Evolutionary conservation across 2,797 vertebrate genomes (phyloP).

Genomic region (Setipinna tenuifilis): DNA sequence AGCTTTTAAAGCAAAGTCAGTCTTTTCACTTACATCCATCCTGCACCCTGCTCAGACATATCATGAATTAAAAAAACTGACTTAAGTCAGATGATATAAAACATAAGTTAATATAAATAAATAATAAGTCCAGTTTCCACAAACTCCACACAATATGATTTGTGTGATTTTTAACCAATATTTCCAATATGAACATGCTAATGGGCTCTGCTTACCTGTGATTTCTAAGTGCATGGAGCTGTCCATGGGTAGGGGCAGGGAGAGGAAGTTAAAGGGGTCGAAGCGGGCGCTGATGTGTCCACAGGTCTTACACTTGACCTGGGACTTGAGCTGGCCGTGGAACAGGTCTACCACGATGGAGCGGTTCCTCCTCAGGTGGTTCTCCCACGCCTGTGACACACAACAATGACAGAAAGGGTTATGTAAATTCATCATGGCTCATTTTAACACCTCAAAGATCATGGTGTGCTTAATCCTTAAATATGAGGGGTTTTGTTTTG

Average conservation of each 20-base stretch:
- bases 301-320: slow-evolving; percentile 98
- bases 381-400: slow-evolving; percentile 91
- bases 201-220: slow-evolving; percentile 78
- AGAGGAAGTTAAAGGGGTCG: slow-evolving; percentile 98
- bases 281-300: slow-evolving; percentile 97
- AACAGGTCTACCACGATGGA: slow-evolving; percentile 98
- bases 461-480: too few relatives aligned
- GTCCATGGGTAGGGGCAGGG: slow-evolving; percentile 97
- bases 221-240: slow-evolving; percentile 99
- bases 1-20: background rate
- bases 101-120: too few relatives aligned
- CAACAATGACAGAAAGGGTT: background rate
- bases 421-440: background rate
- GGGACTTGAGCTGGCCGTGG: slow-evolving; percentile 96
- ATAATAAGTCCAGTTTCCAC: too few relatives aligned
- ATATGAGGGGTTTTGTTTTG: too few relatives aligned
- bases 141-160: too few relatives aligned
- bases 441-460: background rate
- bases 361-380: slow-evolving; percentile 94
- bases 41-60: background rate
- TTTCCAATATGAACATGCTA: background rate
- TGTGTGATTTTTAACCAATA: too few relatives aligned
- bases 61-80: background rate
- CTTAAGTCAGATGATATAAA: background rate
- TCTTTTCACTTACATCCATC: background rate